These are phyloP conservation scores for Hippocampus barbouri DNA, from an alignment of 2,113 vertebrate species.

Conservation along the genomic window DNA sequence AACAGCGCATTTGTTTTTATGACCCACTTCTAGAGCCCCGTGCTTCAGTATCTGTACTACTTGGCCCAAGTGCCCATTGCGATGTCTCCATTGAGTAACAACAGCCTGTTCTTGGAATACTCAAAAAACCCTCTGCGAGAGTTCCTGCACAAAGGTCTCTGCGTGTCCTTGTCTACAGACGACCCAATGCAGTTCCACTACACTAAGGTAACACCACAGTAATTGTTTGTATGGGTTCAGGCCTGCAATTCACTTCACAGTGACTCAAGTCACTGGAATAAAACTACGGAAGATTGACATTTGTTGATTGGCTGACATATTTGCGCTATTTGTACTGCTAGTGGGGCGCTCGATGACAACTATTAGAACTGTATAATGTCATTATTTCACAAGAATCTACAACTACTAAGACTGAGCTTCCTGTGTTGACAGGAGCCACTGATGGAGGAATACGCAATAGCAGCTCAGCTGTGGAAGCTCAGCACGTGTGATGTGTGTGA, in stretches of 20 bases:
- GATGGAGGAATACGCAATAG: conserved; percentile 95
- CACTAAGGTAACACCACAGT: conserved; percentile 78
- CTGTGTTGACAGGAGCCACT: conserved; percentile 80
- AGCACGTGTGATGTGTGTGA: conserved; percentile 93
- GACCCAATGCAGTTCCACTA: conserved; percentile 97
- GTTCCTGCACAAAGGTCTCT: conserved; percentile 89
- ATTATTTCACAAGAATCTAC: not conserved
- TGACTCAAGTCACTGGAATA: too few relatives aligned
- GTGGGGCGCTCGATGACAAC: too few relatives aligned
- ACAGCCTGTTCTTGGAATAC: conserved; percentile 90
- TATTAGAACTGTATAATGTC: not conserved
- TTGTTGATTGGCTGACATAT: too few relatives aligned
- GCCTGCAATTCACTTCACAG: too few relatives aligned
- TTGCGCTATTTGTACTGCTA: too few relatives aligned
- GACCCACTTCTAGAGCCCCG: conserved; percentile 77
- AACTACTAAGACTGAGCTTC: conserved; percentile 12
- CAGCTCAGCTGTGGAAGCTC: conserved; percentile 95
- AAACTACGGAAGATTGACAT: too few relatives aligned
- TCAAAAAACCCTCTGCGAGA: conserved; percentile 89
- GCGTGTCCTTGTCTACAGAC: conserved; percentile 87
- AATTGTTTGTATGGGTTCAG: too few relatives aligned
- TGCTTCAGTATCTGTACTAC: conserved; percentile 92
- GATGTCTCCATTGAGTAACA: conserved; percentile 96
- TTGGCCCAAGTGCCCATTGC: conserved; percentile 92
- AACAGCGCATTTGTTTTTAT: not conserved